Conservation (phyloP, 1,140 invertebrate species). For the Neodiprion virginianus region DNA sequence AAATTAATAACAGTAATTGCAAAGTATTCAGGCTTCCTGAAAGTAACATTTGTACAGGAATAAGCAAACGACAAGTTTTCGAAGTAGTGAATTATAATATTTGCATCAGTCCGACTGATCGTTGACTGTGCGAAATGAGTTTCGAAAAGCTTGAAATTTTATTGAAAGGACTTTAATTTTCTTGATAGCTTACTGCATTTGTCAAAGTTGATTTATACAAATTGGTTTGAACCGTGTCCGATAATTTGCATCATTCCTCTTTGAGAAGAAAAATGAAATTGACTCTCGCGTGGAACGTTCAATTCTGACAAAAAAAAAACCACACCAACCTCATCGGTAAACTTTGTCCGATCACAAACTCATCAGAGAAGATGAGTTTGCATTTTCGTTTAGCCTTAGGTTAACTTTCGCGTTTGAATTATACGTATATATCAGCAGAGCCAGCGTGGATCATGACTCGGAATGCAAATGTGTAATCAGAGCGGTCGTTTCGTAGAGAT, state of each 20-base stretch:
- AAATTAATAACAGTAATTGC: not conserved
- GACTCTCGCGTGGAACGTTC: no score
- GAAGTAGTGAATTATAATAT: not conserved
- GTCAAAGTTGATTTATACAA: not conserved
- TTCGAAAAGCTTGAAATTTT: no score
- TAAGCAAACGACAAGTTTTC: not conserved
- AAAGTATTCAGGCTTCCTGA: not conserved
- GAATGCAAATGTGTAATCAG: constrained; percentile 41
- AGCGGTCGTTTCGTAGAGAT: constrained; percentile 31
- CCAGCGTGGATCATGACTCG: constrained; percentile 24
- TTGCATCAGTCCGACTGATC: no score
- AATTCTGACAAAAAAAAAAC: not conserved
- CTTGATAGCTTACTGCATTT: not conserved
- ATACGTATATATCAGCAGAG: not conserved
- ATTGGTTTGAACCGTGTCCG: no score
- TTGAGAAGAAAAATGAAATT: not conserved
- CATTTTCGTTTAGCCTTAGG: no score
- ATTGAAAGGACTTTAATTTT: not conserved
- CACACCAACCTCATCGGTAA: no score
- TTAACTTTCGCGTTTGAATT: no score
- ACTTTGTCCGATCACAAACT: no score
- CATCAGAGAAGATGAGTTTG: no score
- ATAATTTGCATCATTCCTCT: no score
- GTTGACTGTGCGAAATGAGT: no score
- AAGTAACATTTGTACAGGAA: not conserved